phyloP scores from a whole-genome alignment of 1,140 invertebrate genomes.

The Delia radicum region DNA sequence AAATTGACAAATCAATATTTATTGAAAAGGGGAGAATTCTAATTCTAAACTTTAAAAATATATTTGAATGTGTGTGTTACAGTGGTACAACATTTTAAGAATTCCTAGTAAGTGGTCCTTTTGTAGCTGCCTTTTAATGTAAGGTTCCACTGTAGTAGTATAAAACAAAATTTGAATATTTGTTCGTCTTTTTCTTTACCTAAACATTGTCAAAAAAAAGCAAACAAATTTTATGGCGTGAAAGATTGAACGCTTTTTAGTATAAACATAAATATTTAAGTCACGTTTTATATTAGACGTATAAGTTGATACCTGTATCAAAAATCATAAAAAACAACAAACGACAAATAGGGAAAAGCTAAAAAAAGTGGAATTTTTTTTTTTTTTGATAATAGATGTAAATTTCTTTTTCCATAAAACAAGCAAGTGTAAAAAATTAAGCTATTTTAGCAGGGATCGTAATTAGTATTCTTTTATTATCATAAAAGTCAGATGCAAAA shows the following conservation, averaged over 20 bases:
- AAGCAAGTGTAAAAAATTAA: no score
- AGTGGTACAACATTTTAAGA: neutral
- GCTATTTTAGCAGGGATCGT: no score
- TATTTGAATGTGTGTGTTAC: neutral
- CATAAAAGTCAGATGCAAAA: no score
- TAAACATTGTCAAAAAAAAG: neutral
- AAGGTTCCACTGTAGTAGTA: neutral
- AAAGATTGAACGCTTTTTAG: constrained; percentile 3
- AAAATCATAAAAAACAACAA: neutral
- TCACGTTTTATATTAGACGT: constrained; percentile 21
- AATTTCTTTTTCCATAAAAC: no score
- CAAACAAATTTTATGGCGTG: neutral
- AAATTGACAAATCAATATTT: neutral
- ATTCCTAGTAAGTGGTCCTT: neutral
- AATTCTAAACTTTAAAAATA: neutral
- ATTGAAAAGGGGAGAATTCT: neutral
- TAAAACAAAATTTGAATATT: neutral
- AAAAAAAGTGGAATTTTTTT: no score
- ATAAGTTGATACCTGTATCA: constrained; percentile 8
- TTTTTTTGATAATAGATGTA: no score
- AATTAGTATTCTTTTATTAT: no score
- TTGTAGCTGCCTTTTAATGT: neutral
- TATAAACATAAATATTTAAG: constrained; percentile 13
- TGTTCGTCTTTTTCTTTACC: neutral
- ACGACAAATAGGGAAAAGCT: neutral